Conservation (phyloP, 1,140 invertebrate species). For the Hylyphantes graminicola region DNA sequence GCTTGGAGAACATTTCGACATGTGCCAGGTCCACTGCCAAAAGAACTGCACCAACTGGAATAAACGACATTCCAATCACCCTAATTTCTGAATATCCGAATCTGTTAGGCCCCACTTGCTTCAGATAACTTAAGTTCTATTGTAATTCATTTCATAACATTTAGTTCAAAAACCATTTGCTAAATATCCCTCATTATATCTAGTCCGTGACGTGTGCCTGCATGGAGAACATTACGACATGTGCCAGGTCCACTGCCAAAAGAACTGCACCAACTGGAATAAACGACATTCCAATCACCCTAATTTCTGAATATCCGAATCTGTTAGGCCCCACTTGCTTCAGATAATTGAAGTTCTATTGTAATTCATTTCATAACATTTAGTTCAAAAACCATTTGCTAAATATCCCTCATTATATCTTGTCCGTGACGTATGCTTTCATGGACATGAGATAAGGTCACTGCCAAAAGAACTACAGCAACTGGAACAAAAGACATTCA, state of each 20-base stretch:
- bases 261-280: neutral
- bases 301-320: neutral
- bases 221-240: neutral
- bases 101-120: neutral
- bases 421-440: neutral
- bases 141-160: no score
- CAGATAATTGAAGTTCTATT: neutral
- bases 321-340: neutral
- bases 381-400: neutral
- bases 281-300: no score
- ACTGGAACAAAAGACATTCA: neutral
- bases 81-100: neutral
- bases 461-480: conserved; percentile 9
- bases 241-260: neutral
- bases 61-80: no score
- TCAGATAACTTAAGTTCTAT: no score
- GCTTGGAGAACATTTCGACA: neutral
- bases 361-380: neutral
- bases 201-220: no score
- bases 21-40: neutral
- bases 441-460: neutral
- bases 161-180: neutral
- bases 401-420: neutral
- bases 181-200: neutral
- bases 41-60: neutral